These are phyloP conservation scores for Scytalopus superciliaris DNA, from an alignment of 2,113 vertebrate species.

Conservation along the genomic window DNA sequence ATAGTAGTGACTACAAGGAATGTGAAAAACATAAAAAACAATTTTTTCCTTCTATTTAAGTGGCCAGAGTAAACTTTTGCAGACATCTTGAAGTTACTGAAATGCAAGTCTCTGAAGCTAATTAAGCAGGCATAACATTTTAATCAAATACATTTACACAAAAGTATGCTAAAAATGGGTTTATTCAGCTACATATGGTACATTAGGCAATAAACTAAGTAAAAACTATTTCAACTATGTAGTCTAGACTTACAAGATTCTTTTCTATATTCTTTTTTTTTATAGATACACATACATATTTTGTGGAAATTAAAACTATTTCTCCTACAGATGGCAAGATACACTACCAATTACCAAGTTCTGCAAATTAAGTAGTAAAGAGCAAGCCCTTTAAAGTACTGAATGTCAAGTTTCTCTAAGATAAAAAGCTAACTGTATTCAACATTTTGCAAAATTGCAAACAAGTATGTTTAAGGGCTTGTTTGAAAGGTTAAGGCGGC, in stretches of 20 bases:
- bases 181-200: constrained; percentile 3
- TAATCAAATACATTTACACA: background rate
- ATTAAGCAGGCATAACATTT: background rate
- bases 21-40: background rate
- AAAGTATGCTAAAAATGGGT: background rate
- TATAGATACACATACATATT: background rate
- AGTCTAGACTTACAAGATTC: background rate
- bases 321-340: constrained; percentile 19
- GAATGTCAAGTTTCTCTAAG: background rate
- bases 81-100: background rate
- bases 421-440: background rate
- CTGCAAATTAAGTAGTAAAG: background rate
- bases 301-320: background rate
- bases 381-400: constrained; percentile 10
- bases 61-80: background rate
- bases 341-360: background rate
- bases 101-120: background rate
- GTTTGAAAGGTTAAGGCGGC: background rate
- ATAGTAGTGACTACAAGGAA: background rate
- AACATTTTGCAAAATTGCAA: background rate
- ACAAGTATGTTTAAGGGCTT: background rate
- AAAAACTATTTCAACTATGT: background rate
- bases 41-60: background rate
- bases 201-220: background rate
- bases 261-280: background rate